These are phyloP conservation scores for Andrena camellia DNA, from an alignment of 2,888 invertebrate genomes.

Conservation along the genomic window DNA sequence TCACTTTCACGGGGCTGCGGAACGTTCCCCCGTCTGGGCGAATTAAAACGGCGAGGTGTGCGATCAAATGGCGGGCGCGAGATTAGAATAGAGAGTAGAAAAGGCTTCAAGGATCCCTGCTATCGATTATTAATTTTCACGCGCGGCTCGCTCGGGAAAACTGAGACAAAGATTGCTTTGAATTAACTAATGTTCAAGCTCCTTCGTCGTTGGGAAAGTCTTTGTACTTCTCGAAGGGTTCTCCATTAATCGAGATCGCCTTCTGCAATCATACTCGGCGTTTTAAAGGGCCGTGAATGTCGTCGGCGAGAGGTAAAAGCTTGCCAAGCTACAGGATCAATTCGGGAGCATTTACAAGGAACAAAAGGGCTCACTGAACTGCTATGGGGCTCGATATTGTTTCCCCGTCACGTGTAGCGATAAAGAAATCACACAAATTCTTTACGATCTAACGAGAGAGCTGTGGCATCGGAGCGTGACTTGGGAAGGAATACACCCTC, in stretches of 20 bases:
- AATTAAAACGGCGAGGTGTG: too few species aligned
- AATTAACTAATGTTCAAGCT: conserved; percentile 54
- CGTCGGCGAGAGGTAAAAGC: conserved; percentile 29
- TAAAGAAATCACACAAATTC: neutral
- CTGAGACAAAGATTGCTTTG: conserved; percentile 29
- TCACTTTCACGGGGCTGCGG: neutral
- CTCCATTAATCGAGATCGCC: conserved; percentile 61
- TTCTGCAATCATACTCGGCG: conserved; percentile 37
- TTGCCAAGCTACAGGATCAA: conserved; percentile 23
- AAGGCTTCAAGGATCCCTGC: neutral
- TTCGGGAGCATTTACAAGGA: conserved; percentile 28
- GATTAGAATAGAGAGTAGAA: neutral
- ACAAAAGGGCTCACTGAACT: conserved; percentile 33
- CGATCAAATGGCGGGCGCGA: too few species aligned
- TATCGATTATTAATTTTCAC: conserved; percentile 32
- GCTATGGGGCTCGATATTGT: conserved; percentile 41
- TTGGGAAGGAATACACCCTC: too few species aligned
- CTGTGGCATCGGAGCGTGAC: conserved; percentile 6
- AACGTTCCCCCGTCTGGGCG: neutral
- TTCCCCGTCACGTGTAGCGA: neutral
- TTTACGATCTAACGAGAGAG: neutral
- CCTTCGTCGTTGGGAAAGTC: conserved; percentile 22
- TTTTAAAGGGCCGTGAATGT: conserved; percentile 52
- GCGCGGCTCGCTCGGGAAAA: neutral
- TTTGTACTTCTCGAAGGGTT: conserved; percentile 47